Base-by-base conservation (phyloP, 2,797 vertebrate species). In the Nothura maculosa region DNA sequence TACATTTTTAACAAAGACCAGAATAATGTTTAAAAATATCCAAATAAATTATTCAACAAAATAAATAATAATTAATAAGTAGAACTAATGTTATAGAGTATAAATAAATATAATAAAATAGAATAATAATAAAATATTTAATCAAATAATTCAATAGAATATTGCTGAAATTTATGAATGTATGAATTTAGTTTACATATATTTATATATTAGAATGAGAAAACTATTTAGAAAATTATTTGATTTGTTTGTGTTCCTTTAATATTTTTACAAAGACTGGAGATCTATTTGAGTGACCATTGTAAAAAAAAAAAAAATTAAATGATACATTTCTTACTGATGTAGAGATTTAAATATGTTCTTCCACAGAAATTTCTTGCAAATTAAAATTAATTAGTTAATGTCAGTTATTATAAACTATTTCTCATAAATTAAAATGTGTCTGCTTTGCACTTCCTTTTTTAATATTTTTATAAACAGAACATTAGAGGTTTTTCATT, bases 381-480 rank as follows among this genome's bases (percentile, higher is more conserved):
- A 96, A 95, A 92, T 91, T 90, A 92, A 95, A 93, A 95, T 92
- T 92, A 94, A 95, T 96, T 96, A 94, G 96, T 95, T 96, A 94
- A 87, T 96, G 45, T 83, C 55, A 93, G 61, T 87, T 95, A 94
- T 93, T 96, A 69, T 89, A 94, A 95, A 43, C 32, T 83, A 47
- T 74, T 92, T 93, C 89, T 86, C 96, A 95, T 96, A 94, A 94
- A 96, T 92, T 93, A 89, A 86, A 96, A 96, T 94, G 40, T 78
- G 87, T 96, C 77, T 93, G 54, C 57, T 40, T 81, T 89, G 58
- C 42, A 79, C 61, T 96, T 96, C 58, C 40, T 91, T 91, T 96
- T 97, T 86, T 78, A 87, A 88, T 96, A 94, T 91, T 97, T 98
- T 96, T 96, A 92, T 95, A 96, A 96, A 95, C 70, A 96, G 87